Evolutionary conservation across 2,113 vertebrate genomes (phyloP).

Genomic region (Bostrychus sinensis): DNA sequence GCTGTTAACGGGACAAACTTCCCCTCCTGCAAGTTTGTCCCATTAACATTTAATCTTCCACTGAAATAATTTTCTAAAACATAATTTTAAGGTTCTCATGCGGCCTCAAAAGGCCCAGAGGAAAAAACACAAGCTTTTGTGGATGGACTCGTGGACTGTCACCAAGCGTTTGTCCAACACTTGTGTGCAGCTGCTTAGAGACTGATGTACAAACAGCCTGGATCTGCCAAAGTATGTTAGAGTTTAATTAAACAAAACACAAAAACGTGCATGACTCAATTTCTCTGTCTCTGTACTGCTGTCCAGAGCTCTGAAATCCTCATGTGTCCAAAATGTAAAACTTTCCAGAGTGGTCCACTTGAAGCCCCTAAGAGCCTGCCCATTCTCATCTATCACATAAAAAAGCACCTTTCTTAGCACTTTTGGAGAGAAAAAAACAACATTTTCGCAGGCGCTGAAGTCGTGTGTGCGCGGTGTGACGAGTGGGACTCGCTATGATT

Average conservation of each 20-base stretch:
- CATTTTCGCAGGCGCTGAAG: constrained; percentile 63
- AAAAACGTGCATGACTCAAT: not conserved
- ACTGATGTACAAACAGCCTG: constrained; percentile 18
- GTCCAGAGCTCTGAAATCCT: constrained; percentile 31
- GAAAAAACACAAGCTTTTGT: constrained; percentile 73
- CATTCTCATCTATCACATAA: constrained; percentile 71
- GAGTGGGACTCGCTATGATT: constrained; percentile 64
- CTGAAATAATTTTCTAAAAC: not conserved
- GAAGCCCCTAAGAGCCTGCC: constrained; percentile 48
- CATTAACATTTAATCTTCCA: too few relatives aligned
- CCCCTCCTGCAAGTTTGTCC: too few relatives aligned
- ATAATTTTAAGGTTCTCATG: not conserved
- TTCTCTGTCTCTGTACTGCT: constrained; percentile 10
- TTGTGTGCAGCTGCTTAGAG: constrained; percentile 34
- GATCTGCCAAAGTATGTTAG: not conserved
- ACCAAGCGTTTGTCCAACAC: constrained; percentile 28
- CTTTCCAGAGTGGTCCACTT: constrained; percentile 48
- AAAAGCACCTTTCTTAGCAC: constrained; percentile 71
- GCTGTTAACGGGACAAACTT: too few relatives aligned
- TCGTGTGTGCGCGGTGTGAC: constrained; percentile 48
- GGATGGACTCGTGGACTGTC: constrained; percentile 49
- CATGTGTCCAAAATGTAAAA: constrained; percentile 35
- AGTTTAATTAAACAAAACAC: constrained; percentile 7
- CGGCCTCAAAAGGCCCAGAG: too few relatives aligned
- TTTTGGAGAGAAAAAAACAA: constrained; percentile 55